These are phyloP conservation scores for Eidolon dupreanum DNA, from an alignment of 2,797 vertebrate species.

Conservation along the genomic window DNA sequence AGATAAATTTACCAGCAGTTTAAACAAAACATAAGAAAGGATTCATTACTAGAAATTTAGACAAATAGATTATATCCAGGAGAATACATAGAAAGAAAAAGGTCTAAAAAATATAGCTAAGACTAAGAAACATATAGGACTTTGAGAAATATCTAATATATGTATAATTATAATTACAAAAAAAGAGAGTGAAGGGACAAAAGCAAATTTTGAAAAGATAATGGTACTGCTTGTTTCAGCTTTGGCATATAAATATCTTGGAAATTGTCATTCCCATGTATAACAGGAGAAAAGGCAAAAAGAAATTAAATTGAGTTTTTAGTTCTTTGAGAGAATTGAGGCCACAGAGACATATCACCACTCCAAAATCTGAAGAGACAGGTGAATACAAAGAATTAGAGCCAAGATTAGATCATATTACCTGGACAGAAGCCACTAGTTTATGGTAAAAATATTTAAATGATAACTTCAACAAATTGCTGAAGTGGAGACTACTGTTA, in stretches of 20 bases:
- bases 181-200: neutral
- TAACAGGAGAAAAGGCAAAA: neutral
- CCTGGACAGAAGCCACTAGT: neutral
- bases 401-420: neutral
- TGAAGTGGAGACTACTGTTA: neutral
- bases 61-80: neutral
- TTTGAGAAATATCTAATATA: neutral
- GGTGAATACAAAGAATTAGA: neutral
- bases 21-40: neutral
- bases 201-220: neutral
- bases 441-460: neutral
- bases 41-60: neutral
- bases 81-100: neutral
- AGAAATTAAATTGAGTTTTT: neutral
- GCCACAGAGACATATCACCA: neutral
- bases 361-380: neutral
- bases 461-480: neutral
- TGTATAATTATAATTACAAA: neutral
- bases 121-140: neutral
- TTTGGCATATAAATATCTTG: neutral
- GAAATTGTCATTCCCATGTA: neutral
- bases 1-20: neutral
- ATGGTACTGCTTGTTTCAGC: neutral
- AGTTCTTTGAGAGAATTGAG: neutral
- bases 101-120: neutral